Percentiles rank a stretch among this genome's conserved stretches.
Conservation (phyloP, 2,113 vertebrate species). For the Plotosus lineatus region DNA sequence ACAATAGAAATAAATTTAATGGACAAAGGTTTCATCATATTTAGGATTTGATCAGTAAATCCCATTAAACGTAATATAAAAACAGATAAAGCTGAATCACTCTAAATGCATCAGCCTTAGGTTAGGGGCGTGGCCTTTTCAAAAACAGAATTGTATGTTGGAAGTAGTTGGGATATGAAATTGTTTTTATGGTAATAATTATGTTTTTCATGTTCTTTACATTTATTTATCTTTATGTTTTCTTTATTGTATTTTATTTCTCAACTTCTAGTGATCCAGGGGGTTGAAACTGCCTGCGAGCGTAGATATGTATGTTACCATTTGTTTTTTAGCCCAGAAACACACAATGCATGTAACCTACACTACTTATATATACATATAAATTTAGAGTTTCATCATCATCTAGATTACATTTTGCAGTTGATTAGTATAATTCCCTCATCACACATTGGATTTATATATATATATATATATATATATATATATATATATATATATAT, state of each 20-base stretch:
- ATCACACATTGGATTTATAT: background rate
- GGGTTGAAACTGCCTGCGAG: background rate
- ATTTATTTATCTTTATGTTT: background rate
- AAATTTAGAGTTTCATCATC: background rate
- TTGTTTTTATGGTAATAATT: background rate
- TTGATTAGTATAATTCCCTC: background rate
- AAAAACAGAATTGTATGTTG: background rate
- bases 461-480: too few species aligned
- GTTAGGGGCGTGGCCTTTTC: background rate
- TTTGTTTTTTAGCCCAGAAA: background rate
- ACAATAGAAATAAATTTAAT: too few species aligned
- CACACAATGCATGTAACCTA: background rate
- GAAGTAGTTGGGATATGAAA: background rate
- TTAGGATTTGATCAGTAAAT: too few species aligned
- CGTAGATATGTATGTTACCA: background rate
- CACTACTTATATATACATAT: background rate
- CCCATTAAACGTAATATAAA: too few species aligned
- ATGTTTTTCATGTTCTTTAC: background rate
- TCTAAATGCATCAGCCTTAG: background rate
- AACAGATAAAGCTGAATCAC: background rate
- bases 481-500: too few species aligned
- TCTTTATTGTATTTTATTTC: background rate
- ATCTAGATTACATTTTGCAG: background rate
- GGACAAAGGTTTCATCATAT: too few species aligned
- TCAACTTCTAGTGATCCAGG: background rate